Evolutionary conservation across 2,888 invertebrate genomes (phyloP), one percentile per base, ranked within the genome.

Genomic region (Archips xylosteana): DNA sequence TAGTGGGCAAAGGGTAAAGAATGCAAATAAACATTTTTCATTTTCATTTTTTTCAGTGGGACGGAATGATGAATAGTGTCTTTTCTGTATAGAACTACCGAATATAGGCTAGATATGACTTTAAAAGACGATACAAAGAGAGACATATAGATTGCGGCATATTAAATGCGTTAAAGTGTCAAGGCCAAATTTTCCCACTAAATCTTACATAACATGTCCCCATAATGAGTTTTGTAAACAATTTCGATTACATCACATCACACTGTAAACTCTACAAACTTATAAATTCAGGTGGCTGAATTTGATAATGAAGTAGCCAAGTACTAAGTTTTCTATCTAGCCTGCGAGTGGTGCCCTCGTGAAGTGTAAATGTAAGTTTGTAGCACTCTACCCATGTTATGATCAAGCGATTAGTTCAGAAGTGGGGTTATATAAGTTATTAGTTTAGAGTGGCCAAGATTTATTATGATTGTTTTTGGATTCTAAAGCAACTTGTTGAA

Each of bases 181-280:
- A 68, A 66, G 61, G 71, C n/a, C 59, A 73, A 69, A 49, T 64
- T 73, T 64, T 39, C 13, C 60, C 71, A 62, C 51, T 36, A 63
- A 63, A 62, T 57, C 39, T 57, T 49, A 49, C 49, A 39, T 73
- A 73, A 73, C 69, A 68, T 69, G 57, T 63, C 54, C 34, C 63
- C 63, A 47, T 73, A 73, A 73, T 68, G 73, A 73, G 73, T 73
- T 73, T 73, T 59, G 73, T 69, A 59, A 73, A 73, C 73, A 73
- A 73, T 73, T 73, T 73, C 73, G 73, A 73, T 73, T 73, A 73
- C 68, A 47, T 73, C 73, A 73, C 63, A 64, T 64, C 73, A 73
- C 73, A 57, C 62, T 68, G 63, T 68, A 73, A 68, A 59, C 63
- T 54, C n/a, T 34, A 34, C 73, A 32, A 73, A 69, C 15, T 69